Evolutionary conservation across 2,888 invertebrate species (phyloP), one percentile per base, ranked within the genome.

Genomic region (Podotricha telesiphe): DNA sequence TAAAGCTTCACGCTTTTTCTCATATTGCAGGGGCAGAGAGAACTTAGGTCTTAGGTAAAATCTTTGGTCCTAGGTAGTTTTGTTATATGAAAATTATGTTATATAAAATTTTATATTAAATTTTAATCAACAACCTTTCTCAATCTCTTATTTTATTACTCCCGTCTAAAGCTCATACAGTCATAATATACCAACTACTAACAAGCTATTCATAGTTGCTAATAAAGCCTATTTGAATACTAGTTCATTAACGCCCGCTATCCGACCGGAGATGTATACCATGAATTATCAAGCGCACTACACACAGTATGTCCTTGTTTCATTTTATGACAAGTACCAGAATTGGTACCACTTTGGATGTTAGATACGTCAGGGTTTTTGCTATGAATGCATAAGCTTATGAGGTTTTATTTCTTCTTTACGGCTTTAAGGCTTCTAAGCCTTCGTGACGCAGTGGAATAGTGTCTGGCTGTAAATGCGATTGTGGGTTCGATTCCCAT

Each of bases 191-290:
- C 45, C 51, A 45, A 53, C 51, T 45, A 53, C 51, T 67, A 61
- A 67, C 67, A 61, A 61, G 42, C 59, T 51, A 61, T 67, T 61
- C 67, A 61, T 22, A 48, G 61, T 45, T 47, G 28, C 67, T 61
- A 53, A 67, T 67, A 61, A 51, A 67, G 34, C 67, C 45, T 67
- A 53, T 61, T 61, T 67, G 51, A 61, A 67, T 61, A 61, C 67
- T 6, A 51, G 20, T 67, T 67, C 59, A 61, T 51, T 28, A 58
- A 20, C 37, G 50, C 15, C 50, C 47, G 62, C 62, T 48, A 48
- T 50, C 50, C 48, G 19, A 48, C 19, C 47, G 37, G 34, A 37
- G 62, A 62, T 19, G 48, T 20, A 59, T 28, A 17, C 6, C 50
- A 13, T 37, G 34, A 48, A 62, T 48, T 62, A 50, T 50, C 62